Evolutionary conservation across 2,113 vertebrate species (phyloP).

Genomic region (Mobula hypostoma): DNA sequence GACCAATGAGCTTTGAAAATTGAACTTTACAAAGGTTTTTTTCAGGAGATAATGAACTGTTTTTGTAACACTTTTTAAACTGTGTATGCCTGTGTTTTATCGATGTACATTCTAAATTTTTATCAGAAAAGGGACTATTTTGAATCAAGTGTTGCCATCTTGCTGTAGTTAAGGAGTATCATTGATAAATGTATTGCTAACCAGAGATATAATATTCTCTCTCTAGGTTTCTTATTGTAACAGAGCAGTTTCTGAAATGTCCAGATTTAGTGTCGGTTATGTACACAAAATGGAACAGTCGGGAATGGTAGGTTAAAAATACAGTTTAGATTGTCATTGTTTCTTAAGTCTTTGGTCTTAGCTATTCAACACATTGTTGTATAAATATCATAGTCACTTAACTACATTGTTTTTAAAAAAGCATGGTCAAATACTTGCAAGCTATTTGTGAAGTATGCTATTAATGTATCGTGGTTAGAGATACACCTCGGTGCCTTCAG

Average conservation of each 20-base stretch:
- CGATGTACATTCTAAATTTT: neutral
- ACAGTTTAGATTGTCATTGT: constrained; percentile 49
- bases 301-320: constrained; percentile 73
- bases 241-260: constrained; percentile 79
- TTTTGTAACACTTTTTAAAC: no score
- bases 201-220: constrained; percentile 39
- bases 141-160: neutral
- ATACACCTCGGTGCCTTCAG: neutral
- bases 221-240: constrained; percentile 77
- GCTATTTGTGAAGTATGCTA: neutral
- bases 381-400: neutral
- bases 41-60: neutral
- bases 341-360: constrained; percentile 44
- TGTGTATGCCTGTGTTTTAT: neutral
- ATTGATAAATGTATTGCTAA: neutral
- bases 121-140: no score
- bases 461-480: neutral
- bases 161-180: neutral
- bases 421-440: neutral
- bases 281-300: constrained; percentile 73
- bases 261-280: constrained; percentile 69
- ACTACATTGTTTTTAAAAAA: neutral
- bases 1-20: neutral
- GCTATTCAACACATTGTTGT: neutral
- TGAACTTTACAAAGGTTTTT: neutral